Percentiles rank a stretch among this genome's conserved stretches.
Evolutionary conservation across 2,888 invertebrate species (phyloP).

Genomic region (Adela reaumurella): DNA sequence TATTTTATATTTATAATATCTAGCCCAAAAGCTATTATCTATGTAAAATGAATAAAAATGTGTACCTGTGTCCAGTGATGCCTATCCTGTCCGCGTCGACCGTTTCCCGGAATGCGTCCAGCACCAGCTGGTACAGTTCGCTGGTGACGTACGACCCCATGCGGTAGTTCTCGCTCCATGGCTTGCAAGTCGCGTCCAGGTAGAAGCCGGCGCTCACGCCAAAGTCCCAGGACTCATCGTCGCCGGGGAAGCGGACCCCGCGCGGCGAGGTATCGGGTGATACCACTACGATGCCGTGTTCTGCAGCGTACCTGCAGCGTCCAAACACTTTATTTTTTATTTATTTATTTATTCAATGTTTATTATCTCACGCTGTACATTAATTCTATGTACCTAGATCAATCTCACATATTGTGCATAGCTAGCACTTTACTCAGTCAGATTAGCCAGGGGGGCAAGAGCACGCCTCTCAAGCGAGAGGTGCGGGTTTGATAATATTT

Average conservation of each 20-base stretch:
- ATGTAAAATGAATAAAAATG: no score
- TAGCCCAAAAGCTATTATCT: background rate
- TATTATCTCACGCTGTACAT: background rate
- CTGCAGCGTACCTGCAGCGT: conserved; percentile 73
- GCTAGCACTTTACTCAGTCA: no score
- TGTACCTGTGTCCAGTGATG: conserved; percentile 77
- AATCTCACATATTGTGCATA: no score
- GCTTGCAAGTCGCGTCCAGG: conserved; percentile 84
- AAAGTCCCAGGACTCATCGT: conserved; percentile 91
- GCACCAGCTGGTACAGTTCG: conserved; percentile 75
- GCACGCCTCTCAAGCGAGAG: no score
- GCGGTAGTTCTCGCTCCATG: conserved; percentile 88
- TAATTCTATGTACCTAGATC: background rate
- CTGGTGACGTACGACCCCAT: conserved; percentile 95
- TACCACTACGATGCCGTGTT: conserved; percentile 82
- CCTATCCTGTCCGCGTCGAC: conserved; percentile 59
- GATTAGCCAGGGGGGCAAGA: no score
- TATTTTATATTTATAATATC: background rate
- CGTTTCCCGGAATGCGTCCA: conserved; percentile 63
- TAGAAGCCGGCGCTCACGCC: conserved; percentile 96
- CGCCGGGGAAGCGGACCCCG: conserved; percentile 83
- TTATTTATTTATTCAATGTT: background rate
- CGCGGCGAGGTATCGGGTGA: conserved; percentile 96
- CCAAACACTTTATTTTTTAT: no score
- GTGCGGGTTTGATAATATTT: no score